Evolutionary conservation across 1,140 invertebrate species (phyloP), one percentile per base, ranked within the genome.

Genomic region (Trigoniulus corallinus): DNA sequence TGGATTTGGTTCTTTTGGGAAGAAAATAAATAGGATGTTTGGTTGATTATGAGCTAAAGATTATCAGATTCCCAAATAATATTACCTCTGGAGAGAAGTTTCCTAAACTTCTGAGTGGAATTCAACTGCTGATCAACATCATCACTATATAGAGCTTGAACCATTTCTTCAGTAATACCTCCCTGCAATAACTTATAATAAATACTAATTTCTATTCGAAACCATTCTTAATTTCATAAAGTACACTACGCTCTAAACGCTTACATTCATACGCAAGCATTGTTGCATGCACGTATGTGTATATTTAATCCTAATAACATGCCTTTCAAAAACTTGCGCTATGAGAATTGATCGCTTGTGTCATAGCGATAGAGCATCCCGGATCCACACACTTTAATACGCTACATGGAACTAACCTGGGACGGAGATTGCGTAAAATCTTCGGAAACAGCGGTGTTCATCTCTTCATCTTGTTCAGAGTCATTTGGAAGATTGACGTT

Each of bases 91-190:
- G 89, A 95, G 39, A 98, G 70, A 44, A 97, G 71, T 72, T 94
- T 97, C 53, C 93, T 76, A 70, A 96, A 96, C 64, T 84, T 89
- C 62, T 96, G 91, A 44, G 91, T 96, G 15, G 92, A 91, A 60
- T 72, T 69, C 45, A 96, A 73, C 63, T 95, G 88, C 57, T 84
- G 76, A 57, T 83, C 77, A 27, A 81, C 70, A 66, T 84, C 77
- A 47, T 77, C 71, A 67, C 84, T 88, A 65, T 91, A 88, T 2
- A 97, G 67, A 54, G 80, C 80, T 56, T 82, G 65, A 23, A 77
- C 65, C 84, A 96, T 93, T 50, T 86, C 81, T 45, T 71, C 68
- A 25, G 84, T 69, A 27, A 77, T 75, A 20, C 61, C 64, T 53
- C 58, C 61, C 65, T 69, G 41, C 4, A 53, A 50, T 47, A 3